Evolutionary conservation across 2,888 invertebrate species (phyloP), one percentile per base, ranked within the genome.

Genomic region (Chelonus formosanus): DNA sequence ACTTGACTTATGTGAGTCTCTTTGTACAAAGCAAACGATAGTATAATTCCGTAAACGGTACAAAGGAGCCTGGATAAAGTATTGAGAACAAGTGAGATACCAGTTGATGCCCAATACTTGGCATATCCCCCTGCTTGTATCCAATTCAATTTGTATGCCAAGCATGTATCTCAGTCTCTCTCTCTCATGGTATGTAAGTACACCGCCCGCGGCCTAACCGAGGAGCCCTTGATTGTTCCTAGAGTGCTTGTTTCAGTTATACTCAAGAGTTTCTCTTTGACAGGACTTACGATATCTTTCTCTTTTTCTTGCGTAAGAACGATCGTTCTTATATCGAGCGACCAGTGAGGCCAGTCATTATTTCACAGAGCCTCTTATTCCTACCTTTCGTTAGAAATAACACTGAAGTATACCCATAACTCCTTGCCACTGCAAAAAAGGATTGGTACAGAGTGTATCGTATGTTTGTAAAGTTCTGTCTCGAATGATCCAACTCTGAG

Each of bases 131-230:
- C 58, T 34, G 63, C 55, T 62, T 75, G 76, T 73, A 76, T 71
- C 72, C 76, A 70, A 75, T 75, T 75, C 76, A 73, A 79, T 79
- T 79, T 77, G 78, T 80, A 79, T 80, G 76, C 79, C 69, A 70
- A 69, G 71, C 74, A 72, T 75, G 76, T 77, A 70, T 67, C 63
- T 69, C 68, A 65, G 65, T 71, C 56, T 56, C 66, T 63, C 66
- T 63, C 68, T 50, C 65, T 59, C 55, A 53, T 68, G 35, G 57
- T 44, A 35, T 54, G 48, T 53, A 61, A 53, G 53, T 44, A 43
- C 5, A 61, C 53, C 53, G 53, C 61, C 61, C 61, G 60, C 60
- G 60, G 60, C 50, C 60, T 32, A 36, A 34, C 53, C 50, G n/a
- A 20, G 32, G 59, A 59, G 35, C 64, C 59, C 52, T 34, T 47